Base-by-base conservation (phyloP, 2,888 invertebrate species). In the Eupithecia abbreviata region DNA sequence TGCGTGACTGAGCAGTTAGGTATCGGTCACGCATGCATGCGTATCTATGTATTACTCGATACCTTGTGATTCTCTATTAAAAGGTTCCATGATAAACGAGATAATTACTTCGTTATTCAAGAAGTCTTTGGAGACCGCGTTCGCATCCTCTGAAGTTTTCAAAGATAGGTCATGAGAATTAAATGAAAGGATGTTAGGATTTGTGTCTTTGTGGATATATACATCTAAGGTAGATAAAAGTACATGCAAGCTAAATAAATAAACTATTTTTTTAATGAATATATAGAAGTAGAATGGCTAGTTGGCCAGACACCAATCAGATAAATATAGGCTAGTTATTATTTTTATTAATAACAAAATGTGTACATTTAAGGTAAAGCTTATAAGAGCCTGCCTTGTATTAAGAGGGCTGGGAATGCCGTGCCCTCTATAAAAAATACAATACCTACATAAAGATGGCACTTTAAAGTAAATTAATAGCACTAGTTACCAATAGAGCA, bases 1-100 rank as follows among this genome's bases (percentile, higher is more conserved):
- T 79, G 79, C 80, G 76, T 81, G 80, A 81, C 80, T 81, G 81
- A 77, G 75, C 74, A 71, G 76, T 62, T 68, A 76, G 76, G 73
- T 68, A 79, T 73, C 77, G 71, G 77, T 80, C 62, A 79, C 71
- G 71, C 77, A 79, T 77, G 73, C 77, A 76, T 76, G 74, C 58
- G 10, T 71, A 68, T 74, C 51, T 45, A 66, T 45, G 42, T 66
- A 42, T 13, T 42, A 18, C 47, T 69, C 49, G 10, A 68, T 68
- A 49, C 69, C 18, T 30, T 49, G 15, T 42, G 45, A 12, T 69
- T 69, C 68, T 67, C 9, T 68, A 68, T n/a, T n/a, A 68, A 45
- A 68, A n/a, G 66, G 66, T 42, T 7, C 42, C 30, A 4, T 66
- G 41, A 66, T 66, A 66, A 58, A 30, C n/a, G 30, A 62, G 18